Evolutionary conservation across 2,888 invertebrate species (phyloP).

Genomic region (Diadegma fenestrale): DNA sequence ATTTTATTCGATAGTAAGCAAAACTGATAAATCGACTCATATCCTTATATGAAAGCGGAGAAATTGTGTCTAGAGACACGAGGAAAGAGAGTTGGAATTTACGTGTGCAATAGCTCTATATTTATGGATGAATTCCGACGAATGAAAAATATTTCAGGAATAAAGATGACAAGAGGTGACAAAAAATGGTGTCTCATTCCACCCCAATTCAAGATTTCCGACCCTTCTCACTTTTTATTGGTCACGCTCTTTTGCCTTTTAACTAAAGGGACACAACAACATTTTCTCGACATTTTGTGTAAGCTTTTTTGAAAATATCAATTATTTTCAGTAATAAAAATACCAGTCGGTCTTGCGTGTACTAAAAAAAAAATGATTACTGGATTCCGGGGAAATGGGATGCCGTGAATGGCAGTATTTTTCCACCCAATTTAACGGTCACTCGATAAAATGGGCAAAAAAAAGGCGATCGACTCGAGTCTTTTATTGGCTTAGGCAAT

Average conservation of each 20-base stretch:
- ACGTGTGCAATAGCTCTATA: background rate
- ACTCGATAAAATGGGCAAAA: background rate
- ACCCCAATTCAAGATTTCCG: background rate
- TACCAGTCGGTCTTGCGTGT: background rate
- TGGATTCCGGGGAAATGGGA: background rate
- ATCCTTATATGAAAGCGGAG: constrained; percentile 8
- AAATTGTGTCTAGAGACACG: background rate
- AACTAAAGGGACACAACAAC: background rate
- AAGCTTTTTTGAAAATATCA: background rate
- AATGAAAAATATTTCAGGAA: constrained; percentile 12
- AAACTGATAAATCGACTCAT: background rate
- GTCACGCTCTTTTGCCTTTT: background rate
- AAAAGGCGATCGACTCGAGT: background rate
- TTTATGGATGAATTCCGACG: background rate
- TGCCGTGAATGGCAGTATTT: background rate
- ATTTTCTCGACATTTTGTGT: background rate
- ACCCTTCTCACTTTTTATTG: background rate
- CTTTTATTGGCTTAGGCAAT: background rate
- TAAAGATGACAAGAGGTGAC: constrained; percentile 13
- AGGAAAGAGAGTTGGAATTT: background rate
- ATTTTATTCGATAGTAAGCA: constrained; percentile 1
- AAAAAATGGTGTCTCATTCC: background rate
- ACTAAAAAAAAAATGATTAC: background rate
- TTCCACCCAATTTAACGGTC: background rate
- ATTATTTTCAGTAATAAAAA: background rate